phyloP scores from a whole-genome alignment of 1,140 invertebrate species.

The Diachasmimorpha longicaudata region DNA sequence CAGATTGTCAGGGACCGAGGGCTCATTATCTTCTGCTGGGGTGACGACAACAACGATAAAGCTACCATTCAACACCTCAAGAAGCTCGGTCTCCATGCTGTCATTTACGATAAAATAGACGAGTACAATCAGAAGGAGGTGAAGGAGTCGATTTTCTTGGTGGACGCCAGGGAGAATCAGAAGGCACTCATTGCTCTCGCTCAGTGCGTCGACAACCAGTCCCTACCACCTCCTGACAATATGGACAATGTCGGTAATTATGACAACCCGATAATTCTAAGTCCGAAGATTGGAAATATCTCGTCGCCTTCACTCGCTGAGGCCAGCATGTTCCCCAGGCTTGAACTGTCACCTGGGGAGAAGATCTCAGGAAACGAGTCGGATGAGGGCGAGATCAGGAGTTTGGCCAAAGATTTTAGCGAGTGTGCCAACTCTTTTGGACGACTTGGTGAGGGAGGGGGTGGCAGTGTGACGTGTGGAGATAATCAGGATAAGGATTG shows the following conservation, averaged over 20 bases:
- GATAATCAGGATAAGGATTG: constrained; percentile 51
- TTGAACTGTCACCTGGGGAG: background rate
- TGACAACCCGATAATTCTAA: background rate
- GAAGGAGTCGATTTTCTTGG: constrained; percentile 82
- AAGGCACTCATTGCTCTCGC: constrained; percentile 67
- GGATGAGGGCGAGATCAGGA: constrained; percentile 50
- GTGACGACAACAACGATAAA: constrained; percentile 91
- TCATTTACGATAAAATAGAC: constrained; percentile 93
- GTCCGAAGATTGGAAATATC: background rate
- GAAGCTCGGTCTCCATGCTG: constrained; percentile 85
- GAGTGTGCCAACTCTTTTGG: constrained; percentile 54
- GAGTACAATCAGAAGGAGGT: constrained; percentile 79
- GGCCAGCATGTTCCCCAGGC: constrained; percentile 36
- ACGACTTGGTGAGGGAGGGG: constrained; percentile 28
- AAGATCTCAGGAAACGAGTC: constrained; percentile 9
- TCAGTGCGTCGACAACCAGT: constrained; percentile 46
- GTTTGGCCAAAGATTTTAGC: constrained; percentile 57
- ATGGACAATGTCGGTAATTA: constrained; percentile 32
- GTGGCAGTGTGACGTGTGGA: constrained; percentile 14
- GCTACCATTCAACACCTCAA: constrained; percentile 87
- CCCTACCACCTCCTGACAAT: constrained; percentile 31
- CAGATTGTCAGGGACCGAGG: constrained; percentile 77
- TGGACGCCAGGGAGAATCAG: constrained; percentile 79
- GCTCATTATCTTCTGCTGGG: constrained; percentile 94
- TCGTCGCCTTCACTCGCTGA: background rate